These are phyloP conservation scores for Ashinkailepas kermadecensis DNA, from an alignment of 2,888 invertebrate species.

Conservation along the genomic window DNA sequence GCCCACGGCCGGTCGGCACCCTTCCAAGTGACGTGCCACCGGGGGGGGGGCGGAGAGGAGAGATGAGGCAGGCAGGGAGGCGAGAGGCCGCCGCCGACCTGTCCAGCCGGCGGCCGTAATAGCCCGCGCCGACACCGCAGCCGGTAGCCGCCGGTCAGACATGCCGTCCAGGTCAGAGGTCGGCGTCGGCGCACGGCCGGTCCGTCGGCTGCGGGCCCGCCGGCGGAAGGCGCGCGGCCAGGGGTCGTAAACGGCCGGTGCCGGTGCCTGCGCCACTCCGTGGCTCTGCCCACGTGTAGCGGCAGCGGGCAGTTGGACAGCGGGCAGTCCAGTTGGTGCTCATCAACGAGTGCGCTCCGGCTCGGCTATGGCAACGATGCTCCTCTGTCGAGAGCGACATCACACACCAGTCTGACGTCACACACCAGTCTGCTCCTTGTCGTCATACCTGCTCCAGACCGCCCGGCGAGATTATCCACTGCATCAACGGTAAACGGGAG, in stretches of 20 bases:
- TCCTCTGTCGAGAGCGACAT: too few species aligned
- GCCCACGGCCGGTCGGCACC: background rate
- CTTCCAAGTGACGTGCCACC: background rate
- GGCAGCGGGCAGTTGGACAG: too few species aligned
- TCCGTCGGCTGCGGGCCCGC: background rate
- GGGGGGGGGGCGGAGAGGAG: conserved; percentile 70
- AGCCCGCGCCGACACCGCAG: conserved; percentile 65
- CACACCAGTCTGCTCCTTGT: background rate
- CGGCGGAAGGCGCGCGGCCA: background rate
- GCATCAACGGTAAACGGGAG: background rate
- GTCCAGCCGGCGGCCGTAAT: conserved; percentile 61
- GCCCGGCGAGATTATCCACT: too few species aligned
- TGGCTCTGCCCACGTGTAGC: too few species aligned
- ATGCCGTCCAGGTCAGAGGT: conserved; percentile 66
- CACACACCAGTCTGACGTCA: too few species aligned
- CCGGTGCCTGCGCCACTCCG: too few species aligned
- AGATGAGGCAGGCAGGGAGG: conserved; percentile 79
- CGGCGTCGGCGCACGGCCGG: background rate
- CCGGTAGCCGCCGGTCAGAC: conserved; percentile 67
- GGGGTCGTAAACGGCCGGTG: conserved; percentile 3
- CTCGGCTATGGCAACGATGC: too few species aligned
- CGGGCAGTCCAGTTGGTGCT: too few species aligned
- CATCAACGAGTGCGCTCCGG: background rate
- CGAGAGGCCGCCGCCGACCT: conserved; percentile 68
- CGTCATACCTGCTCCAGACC: background rate